These are phyloP conservation scores for Meta bourneti DNA, from an alignment of 2,888 invertebrate genomes.

Conservation along the genomic window DNA sequence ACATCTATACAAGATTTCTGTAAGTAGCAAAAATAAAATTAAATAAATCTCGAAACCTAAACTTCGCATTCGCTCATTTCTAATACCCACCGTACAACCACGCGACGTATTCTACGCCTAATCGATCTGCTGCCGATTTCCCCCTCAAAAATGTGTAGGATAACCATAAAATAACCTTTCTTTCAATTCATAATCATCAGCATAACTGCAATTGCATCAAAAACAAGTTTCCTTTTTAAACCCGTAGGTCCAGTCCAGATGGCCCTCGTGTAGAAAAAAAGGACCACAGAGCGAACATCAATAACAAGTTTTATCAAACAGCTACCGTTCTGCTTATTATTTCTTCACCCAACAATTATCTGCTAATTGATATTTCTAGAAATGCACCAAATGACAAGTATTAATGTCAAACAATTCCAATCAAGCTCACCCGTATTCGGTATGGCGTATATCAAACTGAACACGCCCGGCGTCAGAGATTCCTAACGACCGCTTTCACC, in stretches of 20 bases:
- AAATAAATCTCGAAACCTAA: no score
- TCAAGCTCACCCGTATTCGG: neutral
- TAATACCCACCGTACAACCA: no score
- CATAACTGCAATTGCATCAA: no score
- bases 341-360: neutral
- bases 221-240: neutral
- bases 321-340: neutral
- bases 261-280: neutral
- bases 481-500: no score
- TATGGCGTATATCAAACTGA: neutral
- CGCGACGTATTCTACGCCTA: no score
- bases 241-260: neutral
- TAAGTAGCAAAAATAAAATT: no score
- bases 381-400: neutral
- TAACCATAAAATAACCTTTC: no score
- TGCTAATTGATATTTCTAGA: neutral
- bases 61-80: no score
- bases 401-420: neutral
- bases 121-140: no score
- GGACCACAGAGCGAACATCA: neutral
- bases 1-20: no score
- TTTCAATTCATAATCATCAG: no score
- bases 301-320: neutral
- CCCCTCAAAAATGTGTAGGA: no score
- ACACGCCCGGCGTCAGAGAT: neutral